These are phyloP conservation scores for Trachelus tabidus DNA, from an alignment of 2,888 invertebrate species.

Conservation along the genomic window DNA sequence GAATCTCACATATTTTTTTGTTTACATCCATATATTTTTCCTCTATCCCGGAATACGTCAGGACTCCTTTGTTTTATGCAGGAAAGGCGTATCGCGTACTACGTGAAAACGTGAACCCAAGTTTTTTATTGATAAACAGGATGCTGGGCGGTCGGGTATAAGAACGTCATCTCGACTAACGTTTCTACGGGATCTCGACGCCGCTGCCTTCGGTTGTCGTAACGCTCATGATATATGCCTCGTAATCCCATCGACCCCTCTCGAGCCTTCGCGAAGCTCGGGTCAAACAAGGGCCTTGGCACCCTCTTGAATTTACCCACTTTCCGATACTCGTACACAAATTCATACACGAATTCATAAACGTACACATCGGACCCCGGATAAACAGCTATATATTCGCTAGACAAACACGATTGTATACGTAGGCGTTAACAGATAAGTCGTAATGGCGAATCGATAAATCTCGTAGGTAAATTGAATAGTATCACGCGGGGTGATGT, in stretches of 20 bases:
- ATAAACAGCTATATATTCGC: background rate
- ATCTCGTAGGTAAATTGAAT: background rate
- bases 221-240: constrained; percentile 3
- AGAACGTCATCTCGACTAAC: background rate
- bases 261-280: background rate
- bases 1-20: background rate
- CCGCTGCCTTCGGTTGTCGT: background rate
- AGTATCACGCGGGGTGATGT: background rate
- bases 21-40: background rate
- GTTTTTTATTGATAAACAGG: background rate
- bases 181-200: background rate
- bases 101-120: background rate
- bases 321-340: background rate
- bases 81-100: background rate
- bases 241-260: constrained; percentile 2
- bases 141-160: background rate
- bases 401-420: background rate
- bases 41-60: background rate
- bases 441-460: background rate
- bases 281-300: constrained; percentile 2
- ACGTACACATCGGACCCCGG: background rate
- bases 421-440: background rate
- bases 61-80: background rate
- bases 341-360: background rate
- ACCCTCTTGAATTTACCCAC: background rate